Base-by-base conservation (phyloP, 35 echinoderm and acorn worm species). In the Apostichopus parvimensis region DNA sequence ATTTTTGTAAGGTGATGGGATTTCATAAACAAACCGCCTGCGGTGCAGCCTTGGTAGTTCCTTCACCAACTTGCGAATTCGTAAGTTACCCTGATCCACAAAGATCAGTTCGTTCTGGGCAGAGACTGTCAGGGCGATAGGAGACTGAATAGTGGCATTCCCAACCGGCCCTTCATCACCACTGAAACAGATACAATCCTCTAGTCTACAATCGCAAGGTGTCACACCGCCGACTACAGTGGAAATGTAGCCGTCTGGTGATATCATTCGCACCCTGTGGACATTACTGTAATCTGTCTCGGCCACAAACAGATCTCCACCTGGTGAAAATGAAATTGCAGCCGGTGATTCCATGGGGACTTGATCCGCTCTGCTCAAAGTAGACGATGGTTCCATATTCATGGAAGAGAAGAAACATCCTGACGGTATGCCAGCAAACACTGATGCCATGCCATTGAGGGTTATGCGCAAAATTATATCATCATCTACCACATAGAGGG, bases 61-160 rank as follows among this genome's bases (percentile, higher is more conserved):
- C 5, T 81, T 78, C 57, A 77, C 57, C 21, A 99, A 78, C 23
- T 72, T 91, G 4, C 95, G 97, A n/a, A 99, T 81, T 77, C 97
- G 93, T 8, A 96, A 77, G 75, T 99, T 99, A 22, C 97, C 93
- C 91, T 99, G 97, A 90, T 99, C 97, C 0, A 95, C 92, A 28
- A 99, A 90, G 54, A 94, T 79, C 4, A 99, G 87, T 21, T 93
- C 90, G 17, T 89, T 79, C 70, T 95, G 76, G 24, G 53, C 57
- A 17, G 78, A 56, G 18, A 94, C 91, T 55, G 95, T 91, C 23
- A 99, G 26, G 6, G 94, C 93, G 57, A 94, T 96, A 1, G 97
- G 97, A 9, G 87, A 88, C 57, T 94, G 91, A 5, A 99, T 90
- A 70, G 78, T 93, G 55, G 97, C 93, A 18, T 96, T 91, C 12